Conservation (phyloP, 2,888 invertebrate species). For the Acronicta aceris region DNA sequence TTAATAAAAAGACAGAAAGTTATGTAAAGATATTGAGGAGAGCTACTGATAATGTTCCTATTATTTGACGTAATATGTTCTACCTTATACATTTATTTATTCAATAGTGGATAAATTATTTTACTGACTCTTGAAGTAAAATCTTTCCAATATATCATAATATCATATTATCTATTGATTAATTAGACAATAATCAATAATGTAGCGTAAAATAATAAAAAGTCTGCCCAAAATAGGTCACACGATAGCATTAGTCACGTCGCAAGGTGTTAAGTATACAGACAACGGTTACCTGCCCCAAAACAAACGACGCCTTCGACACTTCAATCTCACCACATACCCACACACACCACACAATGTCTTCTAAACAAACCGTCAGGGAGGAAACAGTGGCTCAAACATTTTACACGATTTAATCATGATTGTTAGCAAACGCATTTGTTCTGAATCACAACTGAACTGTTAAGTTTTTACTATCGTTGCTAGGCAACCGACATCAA, state of each 20-base stretch:
- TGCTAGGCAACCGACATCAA: conserved; percentile 69
- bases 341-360: conserved; percentile 33
- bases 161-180: no score
- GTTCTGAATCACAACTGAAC: conserved; percentile 49
- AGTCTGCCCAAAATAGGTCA: not conserved
- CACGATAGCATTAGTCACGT: conserved; percentile 17
- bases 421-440: conserved; percentile 60
- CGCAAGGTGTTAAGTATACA: conserved; percentile 1
- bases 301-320: conserved; percentile 25
- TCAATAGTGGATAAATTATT: no score
- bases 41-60: no score
- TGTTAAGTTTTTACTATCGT: conserved; percentile 70
- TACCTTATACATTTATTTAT: no score
- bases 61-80: no score
- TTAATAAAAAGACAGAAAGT: no score
- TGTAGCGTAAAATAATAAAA: not conserved
- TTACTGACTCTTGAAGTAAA: no score
- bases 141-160: no score
- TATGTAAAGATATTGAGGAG: no score
- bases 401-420: conserved; percentile 66
- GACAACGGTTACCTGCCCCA: conserved; percentile 36
- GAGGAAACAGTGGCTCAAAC: conserved; percentile 72
- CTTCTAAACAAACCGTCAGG: conserved; percentile 60
- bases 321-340: conserved; percentile 20
- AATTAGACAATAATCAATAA: no score